Base-by-base conservation (phyloP, 2,888 invertebrate genomes). In the Muschampia plurimacula region DNA sequence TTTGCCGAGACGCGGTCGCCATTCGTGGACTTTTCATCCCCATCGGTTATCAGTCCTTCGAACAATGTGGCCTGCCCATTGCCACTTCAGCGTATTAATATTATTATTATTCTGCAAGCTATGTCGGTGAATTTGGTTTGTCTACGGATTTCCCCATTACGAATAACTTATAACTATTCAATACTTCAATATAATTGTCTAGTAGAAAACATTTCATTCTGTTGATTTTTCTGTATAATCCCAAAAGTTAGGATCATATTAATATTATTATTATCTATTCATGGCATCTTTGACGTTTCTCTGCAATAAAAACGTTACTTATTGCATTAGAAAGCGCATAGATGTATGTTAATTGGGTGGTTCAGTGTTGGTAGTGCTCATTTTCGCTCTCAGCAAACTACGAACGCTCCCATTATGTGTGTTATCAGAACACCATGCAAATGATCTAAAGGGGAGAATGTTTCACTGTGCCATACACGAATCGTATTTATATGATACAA, bases 351-450 rank as follows among this genome's bases (percentile, higher is more conserved):
- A 88, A 88, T 87, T 86, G 82, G 78, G 80, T 79, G 79, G 79
- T 72, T 76, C 83, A 81, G 80, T 83, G 84, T 84, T 82, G 79
- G 83, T 84, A 83, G 83, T 85, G 84, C 86, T 84, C 78, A 83
- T 85, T 87, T 86, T 86, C 85, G 84, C 88, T 89, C 80, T 86
- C 86, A 69, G 82, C 81, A 82, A 84, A 84, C 81, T 79, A 89
- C 84, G 85, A 90, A 88, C 84, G 84, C 74, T 75, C 68, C 78
- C 74, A 87, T 87, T 88, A 85, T 76, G 74, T 77, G 86, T 88
- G 89, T 81, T 90, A 89, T 86, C 82, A 81, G 90, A 89, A 84
- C 87, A 83, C 70, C 65, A 66, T 66, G 71, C 71, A 71, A 71
- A 71, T 71, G 46, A 60, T 60, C 71, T 70, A 36, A 9, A 32